Conservation (phyloP, 2,797 vertebrate genomes). For the Tinamus major region DNA sequence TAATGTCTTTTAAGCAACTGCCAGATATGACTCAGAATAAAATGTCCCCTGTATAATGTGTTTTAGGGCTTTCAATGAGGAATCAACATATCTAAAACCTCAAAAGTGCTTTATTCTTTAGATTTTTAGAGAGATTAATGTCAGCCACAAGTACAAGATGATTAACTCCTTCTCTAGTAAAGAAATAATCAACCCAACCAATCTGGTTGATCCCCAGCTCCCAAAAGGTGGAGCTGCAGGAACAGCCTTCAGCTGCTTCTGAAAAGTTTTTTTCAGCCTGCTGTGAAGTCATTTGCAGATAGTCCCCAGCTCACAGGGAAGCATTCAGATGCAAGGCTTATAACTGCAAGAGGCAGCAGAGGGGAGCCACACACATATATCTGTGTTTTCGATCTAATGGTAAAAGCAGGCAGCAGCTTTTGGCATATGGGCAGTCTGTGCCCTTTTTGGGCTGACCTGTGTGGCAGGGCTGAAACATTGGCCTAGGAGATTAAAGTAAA, state of each 20-base stretch:
- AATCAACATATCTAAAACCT: not conserved
- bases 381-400: not conserved
- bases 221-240: slow-evolving; percentile 63
- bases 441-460: not conserved
- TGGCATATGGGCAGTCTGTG: not conserved
- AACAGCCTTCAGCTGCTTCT: slow-evolving; percentile 1
- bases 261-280: not conserved
- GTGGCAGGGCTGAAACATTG: not conserved
- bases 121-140: not conserved
- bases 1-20: not conserved
- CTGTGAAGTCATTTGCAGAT: not conserved
- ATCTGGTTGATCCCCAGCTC: not conserved
- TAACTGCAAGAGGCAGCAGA: not conserved
- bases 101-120: not conserved
- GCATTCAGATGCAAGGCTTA: not conserved
- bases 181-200: not conserved
- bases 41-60: not conserved
- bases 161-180: not conserved
- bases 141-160: not conserved
- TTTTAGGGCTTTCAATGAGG: not conserved
- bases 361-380: not conserved
- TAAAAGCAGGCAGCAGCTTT: not conserved
- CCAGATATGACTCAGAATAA: not conserved
- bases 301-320: not conserved
- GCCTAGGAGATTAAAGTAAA: not conserved